Evolutionary conservation across 2,888 invertebrate genomes (phyloP).

Genomic region (Sceliomorpha sp.): DNA sequence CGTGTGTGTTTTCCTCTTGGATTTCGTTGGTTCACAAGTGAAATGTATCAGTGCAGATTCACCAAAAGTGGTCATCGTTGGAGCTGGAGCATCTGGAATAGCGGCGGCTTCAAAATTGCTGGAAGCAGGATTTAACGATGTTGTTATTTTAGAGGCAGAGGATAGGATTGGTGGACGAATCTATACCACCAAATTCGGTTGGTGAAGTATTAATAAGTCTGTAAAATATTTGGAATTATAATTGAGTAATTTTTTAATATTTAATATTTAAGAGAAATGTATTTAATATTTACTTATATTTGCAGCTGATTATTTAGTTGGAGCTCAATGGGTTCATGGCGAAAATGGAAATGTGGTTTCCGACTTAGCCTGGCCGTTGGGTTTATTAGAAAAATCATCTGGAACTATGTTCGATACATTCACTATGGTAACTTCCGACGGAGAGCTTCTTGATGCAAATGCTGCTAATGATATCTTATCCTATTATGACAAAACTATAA

Average conservation of each 20-base stretch:
- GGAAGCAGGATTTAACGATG: constrained; percentile 78
- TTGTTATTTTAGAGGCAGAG: constrained; percentile 81
- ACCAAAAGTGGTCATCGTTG: constrained; percentile 81
- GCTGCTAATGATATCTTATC: too few species aligned
- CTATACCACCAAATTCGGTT: constrained; percentile 77
- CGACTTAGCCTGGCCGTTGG: constrained; percentile 66
- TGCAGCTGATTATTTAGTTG: constrained; percentile 62
- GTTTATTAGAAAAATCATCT: constrained; percentile 50
- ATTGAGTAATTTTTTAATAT: too few species aligned
- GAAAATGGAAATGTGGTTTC: constrained; percentile 62
- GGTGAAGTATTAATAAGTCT: constrained; percentile 34
- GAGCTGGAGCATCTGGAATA: constrained; percentile 83
- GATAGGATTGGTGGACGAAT: constrained; percentile 81
- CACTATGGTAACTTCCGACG: background rate
- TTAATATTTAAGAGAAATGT: too few species aligned
- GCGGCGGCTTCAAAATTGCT: constrained; percentile 81
- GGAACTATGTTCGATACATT: background rate
- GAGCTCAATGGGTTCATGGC: constrained; percentile 70
- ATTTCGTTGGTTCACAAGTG: too few species aligned
- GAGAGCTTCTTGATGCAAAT: too few species aligned
- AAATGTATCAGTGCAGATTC: constrained; percentile 7
- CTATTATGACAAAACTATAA: too few species aligned
- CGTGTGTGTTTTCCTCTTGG: too few species aligned
- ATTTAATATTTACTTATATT: too few species aligned
- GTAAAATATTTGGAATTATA: too few species aligned